Evolutionary conservation across 2,888 invertebrate species (phyloP).

Genomic region (Sympetrum striolatum): DNA sequence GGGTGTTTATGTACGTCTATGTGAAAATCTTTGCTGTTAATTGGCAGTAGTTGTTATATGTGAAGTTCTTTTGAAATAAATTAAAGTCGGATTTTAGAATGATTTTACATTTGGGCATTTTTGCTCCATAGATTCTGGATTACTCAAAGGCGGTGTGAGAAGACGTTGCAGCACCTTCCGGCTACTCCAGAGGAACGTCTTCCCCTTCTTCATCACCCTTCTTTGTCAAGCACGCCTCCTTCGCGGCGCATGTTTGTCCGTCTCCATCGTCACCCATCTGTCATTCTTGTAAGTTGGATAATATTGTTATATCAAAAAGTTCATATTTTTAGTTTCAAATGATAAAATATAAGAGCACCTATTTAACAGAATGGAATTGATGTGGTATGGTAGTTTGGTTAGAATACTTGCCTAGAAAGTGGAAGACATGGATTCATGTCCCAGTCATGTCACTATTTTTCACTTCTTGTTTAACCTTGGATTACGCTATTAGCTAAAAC

Average conservation of each 20-base stretch:
- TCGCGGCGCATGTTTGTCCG: conserved; percentile 81
- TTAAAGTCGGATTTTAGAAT: too few relatives aligned
- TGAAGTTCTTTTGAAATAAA: too few relatives aligned
- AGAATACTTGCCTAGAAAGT: too few relatives aligned
- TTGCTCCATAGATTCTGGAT: conserved; percentile 77
- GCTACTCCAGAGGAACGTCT: conserved; percentile 86
- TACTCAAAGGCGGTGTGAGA: conserved; percentile 89
- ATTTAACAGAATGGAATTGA: too few relatives aligned
- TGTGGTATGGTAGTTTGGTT: too few relatives aligned
- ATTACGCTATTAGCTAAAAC: too few relatives aligned
- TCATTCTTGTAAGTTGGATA: conserved; percentile 73
- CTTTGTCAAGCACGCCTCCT: conserved; percentile 78
- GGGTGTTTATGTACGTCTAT: too few relatives aligned
- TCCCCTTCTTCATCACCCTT: conserved; percentile 80
- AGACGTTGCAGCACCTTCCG: conserved; percentile 91
- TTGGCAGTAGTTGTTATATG: too few relatives aligned
- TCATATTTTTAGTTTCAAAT: not conserved
- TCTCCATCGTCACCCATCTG: conserved; percentile 83
- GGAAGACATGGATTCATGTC: too few relatives aligned
- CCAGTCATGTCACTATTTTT: too few relatives aligned
- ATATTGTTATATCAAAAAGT: not conserved
- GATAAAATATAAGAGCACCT: not conserved
- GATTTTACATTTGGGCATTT: not conserved
- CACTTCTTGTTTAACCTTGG: too few relatives aligned
- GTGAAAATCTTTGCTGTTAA: too few relatives aligned